phyloP scores from a whole-genome alignment of 2,888 invertebrate genomes.

The Rhopalosiphum nymphaeae region DNA sequence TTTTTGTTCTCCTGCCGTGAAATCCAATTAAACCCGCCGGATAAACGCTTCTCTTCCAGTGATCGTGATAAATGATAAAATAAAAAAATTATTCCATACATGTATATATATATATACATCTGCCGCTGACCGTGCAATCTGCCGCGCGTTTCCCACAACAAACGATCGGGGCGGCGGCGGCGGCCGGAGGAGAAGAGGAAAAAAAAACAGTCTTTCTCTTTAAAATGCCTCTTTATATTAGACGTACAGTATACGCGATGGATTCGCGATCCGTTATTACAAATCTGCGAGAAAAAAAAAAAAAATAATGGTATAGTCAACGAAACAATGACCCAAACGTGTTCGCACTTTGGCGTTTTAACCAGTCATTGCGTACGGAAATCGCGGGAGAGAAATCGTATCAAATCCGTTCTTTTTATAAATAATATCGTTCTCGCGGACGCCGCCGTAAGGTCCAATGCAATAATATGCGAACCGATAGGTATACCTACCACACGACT shows the following conservation, averaged over 20 bases:
- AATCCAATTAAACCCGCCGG: constrained; percentile 59
- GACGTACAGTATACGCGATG: not conserved
- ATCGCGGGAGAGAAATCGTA: constrained; percentile 59
- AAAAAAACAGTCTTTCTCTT: constrained; percentile 33
- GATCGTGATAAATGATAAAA: constrained; percentile 45
- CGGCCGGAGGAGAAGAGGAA: not conserved
- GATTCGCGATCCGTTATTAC: constrained; percentile 44
- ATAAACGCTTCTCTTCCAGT: constrained; percentile 54
- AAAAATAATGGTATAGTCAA: constrained; percentile 22
- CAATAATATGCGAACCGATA: not conserved
- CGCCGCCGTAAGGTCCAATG: not conserved
- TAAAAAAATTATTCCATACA: constrained; percentile 9
- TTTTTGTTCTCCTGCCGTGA: constrained; percentile 51
- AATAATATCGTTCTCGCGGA: constrained; percentile 2
- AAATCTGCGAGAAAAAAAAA: constrained; percentile 19
- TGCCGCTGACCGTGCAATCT: constrained; percentile 45
- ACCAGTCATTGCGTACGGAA: constrained; percentile 60
- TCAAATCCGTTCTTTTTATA: constrained; percentile 62
- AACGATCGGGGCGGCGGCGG: constrained; percentile 28
- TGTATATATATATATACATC: constrained; percentile 10
- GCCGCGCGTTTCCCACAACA: constrained; percentile 52
- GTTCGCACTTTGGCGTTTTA: constrained; percentile 46
- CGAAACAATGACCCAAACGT: constrained; percentile 62
- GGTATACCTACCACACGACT: not conserved
- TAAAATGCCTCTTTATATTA: constrained; percentile 41